phyloP scores from a whole-genome alignment of 2,113 vertebrate genomes.

The Peromyscus polionotus region DNA sequence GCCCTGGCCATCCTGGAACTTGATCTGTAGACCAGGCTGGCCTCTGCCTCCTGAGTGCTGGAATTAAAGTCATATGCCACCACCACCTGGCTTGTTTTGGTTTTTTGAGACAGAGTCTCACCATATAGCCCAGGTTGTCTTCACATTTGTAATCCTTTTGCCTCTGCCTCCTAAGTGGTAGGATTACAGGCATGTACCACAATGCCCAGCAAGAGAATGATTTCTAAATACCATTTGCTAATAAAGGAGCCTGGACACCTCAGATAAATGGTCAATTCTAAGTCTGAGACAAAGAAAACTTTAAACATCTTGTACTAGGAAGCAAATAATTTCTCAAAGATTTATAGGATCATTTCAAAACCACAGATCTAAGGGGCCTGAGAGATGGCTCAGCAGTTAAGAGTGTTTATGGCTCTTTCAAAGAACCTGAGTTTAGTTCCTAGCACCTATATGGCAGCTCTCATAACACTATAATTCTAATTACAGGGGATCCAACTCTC shows the following conservation, averaged over 20 bases:
- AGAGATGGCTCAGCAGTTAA: not conserved
- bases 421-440: not conserved
- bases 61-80: too few species aligned
- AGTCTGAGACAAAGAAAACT: not conserved
- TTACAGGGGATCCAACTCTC: not conserved
- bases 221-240: too few species aligned
- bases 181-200: too few species aligned
- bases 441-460: not conserved
- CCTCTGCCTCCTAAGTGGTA: too few species aligned
- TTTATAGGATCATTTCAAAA: slow-evolving; percentile 37
- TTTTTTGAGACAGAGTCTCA: too few species aligned
- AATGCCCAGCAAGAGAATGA: too few species aligned
- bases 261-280: slow-evolving; percentile 49
- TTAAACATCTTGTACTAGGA: not conserved
- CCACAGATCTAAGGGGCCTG: not conserved
- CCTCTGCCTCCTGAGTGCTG: too few species aligned
- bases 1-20: not conserved
- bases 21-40: not conserved
- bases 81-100: too few species aligned
- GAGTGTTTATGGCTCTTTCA: not conserved
- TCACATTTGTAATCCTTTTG: too few species aligned
- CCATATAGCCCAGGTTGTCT: too few species aligned
- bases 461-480: not conserved
- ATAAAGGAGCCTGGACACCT: slow-evolving; percentile 19
- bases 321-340: slow-evolving; percentile 34